Evolutionary conservation across 2,888 invertebrate species (phyloP), one percentile per base, ranked within the genome.

Genomic region (Eupithecia pulchellata): DNA sequence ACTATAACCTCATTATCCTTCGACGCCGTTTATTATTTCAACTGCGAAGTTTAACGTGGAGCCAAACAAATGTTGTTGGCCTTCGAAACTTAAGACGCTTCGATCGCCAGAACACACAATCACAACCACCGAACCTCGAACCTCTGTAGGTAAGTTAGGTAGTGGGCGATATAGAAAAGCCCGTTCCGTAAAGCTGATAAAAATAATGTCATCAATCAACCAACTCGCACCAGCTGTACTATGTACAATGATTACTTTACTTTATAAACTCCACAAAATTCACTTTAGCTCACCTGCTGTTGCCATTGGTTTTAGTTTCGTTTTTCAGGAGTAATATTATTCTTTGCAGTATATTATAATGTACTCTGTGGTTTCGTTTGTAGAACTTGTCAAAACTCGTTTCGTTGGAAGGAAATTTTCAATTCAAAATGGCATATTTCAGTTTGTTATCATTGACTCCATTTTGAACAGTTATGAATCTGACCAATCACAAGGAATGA

Each of bases 271-370:
- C n/a, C n/a, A 13, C 27, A 55, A 64, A 63, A 65, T 61, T 52
- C 60, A 69, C 55, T 64, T 30, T 42, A 71, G 39, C 64, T 68
- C 72, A 77, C 75, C 71, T 73, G 70, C 85, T 82, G 85, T 61
- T 61, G 61, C 13, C 61, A 61, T n/a, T n/a, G n/a, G n/a, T n/a
- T n/a, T n/a, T n/a, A n/a, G n/a, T n/a, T n/a, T n/a, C n/a, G n/a
- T n/a, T n/a, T n/a, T n/a, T n/a, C n/a, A n/a, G n/a, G n/a, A n/a
- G n/a, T n/a, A n/a, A n/a, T n/a, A n/a, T n/a, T n/a, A n/a, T n/a
- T n/a, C n/a, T n/a, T n/a, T n/a, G n/a, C n/a, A n/a, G n/a, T n/a
- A n/a, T n/a, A n/a, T n/a, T n/a, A n/a, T n/a, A n/a, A n/a, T n/a
- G n/a, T n/a, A n/a, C n/a, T n/a, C n/a, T 66, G 60, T 61, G 52